A percentile compares a stretch with the other conserved stretches of the same genome.
Evolutionary conservation across 2,888 invertebrate species (phyloP).

Genomic region (Diachrysia chrysitis): DNA sequence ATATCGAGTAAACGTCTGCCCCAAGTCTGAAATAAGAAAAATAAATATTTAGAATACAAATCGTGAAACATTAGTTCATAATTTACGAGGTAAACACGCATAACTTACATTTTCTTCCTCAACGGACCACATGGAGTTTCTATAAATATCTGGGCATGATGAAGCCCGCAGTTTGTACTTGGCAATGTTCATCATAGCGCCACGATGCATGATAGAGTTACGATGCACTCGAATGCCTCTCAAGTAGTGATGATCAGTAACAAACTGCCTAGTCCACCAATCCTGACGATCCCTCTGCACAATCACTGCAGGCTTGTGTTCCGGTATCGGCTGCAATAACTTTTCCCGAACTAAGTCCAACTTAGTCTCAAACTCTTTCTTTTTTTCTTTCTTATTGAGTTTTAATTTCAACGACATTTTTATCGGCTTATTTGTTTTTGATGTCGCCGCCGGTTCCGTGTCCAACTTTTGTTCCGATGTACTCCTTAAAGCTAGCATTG

Average conservation of each 20-base stretch:
- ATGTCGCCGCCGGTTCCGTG: conserved; percentile 67
- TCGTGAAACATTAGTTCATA: not conserved
- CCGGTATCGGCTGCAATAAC: conserved; percentile 83
- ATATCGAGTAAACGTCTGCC: conserved; percentile 91
- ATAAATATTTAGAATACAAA: not conserved
- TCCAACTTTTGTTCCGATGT: conserved; percentile 90
- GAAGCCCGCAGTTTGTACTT: conserved; percentile 95
- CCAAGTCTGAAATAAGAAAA: conserved; percentile 90
- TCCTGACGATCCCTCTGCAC: conserved; percentile 74
- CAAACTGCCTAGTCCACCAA: conserved; percentile 87
- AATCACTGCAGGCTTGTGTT: conserved; percentile 78
- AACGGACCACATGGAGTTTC: conserved; percentile 95
- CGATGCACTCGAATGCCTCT: conserved; percentile 92
- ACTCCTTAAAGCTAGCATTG: conserved; percentile 90
- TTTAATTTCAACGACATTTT: conserved; percentile 91
- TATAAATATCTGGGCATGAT: conserved; percentile 97
- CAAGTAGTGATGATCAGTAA: conserved; percentile 91
- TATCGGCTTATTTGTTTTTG: conserved; percentile 85
- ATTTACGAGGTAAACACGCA: not conserved
- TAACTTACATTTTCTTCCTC: conserved; percentile 91
- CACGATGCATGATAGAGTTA: conserved; percentile 96
- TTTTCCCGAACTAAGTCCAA: conserved; percentile 80
- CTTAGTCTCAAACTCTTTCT: conserved; percentile 82
- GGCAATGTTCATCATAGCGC: conserved; percentile 95
- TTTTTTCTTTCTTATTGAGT: conserved; percentile 75